A percentile compares a stretch with the other conserved stretches of the same genome.
Conservation (phyloP, 2,113 vertebrate species). For the Chlamydotis undulata region DNA sequence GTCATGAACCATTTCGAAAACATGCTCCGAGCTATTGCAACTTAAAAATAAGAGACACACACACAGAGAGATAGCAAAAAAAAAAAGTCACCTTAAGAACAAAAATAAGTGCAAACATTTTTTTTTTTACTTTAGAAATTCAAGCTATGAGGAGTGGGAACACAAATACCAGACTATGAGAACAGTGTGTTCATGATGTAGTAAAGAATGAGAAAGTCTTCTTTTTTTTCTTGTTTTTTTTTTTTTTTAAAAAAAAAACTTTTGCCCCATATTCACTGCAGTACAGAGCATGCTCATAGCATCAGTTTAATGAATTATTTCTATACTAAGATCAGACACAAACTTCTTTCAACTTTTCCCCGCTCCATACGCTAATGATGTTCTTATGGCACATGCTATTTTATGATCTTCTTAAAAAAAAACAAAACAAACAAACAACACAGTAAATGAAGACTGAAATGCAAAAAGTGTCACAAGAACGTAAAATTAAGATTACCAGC, state of each 20-base stretch:
- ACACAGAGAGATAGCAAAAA: slow-evolving; percentile 24
- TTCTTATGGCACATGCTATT: slow-evolving; percentile 65
- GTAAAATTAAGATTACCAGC: slow-evolving; percentile 52
- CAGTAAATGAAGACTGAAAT: slow-evolving; percentile 53
- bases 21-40: slow-evolving; percentile 60
- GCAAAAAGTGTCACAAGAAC: slow-evolving; percentile 50
- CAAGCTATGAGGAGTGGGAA: slow-evolving; percentile 61
- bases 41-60: slow-evolving; percentile 41
- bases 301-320: slow-evolving; percentile 38
- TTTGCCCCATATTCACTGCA: slow-evolving; percentile 55
- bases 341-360: slow-evolving; percentile 44
- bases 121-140: slow-evolving; percentile 60
- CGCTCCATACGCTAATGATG: slow-evolving; percentile 13
- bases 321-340: slow-evolving; percentile 52
- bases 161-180: slow-evolving; percentile 55
- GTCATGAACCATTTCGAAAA: slow-evolving; percentile 48
- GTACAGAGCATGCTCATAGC: slow-evolving; percentile 52
- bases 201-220: slow-evolving; percentile 19
- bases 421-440: not conserved
- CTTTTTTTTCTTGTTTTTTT: not conserved
- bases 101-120: slow-evolving; percentile 76
- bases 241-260: not conserved
- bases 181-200: slow-evolving; percentile 35
- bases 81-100: slow-evolving; percentile 63
- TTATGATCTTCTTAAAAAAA: not conserved